Evolutionary conservation across 2,888 invertebrate genomes (phyloP).

Genomic region (Patella caerulea): DNA sequence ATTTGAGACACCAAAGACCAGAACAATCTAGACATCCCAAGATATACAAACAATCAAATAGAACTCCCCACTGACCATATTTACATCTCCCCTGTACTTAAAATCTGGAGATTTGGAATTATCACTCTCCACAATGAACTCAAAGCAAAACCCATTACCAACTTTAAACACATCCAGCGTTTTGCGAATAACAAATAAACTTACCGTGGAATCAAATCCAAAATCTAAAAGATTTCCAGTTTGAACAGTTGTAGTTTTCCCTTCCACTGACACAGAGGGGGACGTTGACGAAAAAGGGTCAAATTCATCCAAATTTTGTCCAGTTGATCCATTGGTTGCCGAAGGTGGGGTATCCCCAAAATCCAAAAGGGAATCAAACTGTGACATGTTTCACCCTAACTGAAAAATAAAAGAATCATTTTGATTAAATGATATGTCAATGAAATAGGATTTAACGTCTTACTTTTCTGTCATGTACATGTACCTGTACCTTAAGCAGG

Average conservation of each 20-base stretch:
- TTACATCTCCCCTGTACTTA: no score
- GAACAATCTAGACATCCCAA: no score
- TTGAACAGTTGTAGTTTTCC: slow-evolving; percentile 30
- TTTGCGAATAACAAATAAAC: neutral
- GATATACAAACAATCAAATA: no score
- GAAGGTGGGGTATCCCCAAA: slow-evolving; percentile 46
- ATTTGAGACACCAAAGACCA: no score
- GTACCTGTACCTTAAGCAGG: neutral
- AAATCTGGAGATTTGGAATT: no score
- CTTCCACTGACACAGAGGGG: slow-evolving; percentile 31
- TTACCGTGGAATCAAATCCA: slow-evolving; percentile 49
- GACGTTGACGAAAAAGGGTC: slow-evolving; percentile 49
- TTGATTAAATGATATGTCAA: neutral
- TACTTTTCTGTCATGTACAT: neutral
- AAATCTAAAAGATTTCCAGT: slow-evolving; percentile 48
- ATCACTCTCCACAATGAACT: no score
- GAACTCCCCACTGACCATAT: no score
- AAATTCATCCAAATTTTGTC: slow-evolving; percentile 45
- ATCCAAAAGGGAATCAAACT: slow-evolving; percentile 54
- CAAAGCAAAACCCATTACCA: no score
- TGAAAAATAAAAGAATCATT: neutral
- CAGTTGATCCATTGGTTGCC: slow-evolving; percentile 38
- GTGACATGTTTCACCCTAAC: slow-evolving; percentile 38
- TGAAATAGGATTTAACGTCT: neutral
- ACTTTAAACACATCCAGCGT: no score